These are phyloP conservation scores for Drosophila falleni DNA, from an alignment of 2,888 invertebrate genomes.

Conservation along the genomic window DNA sequence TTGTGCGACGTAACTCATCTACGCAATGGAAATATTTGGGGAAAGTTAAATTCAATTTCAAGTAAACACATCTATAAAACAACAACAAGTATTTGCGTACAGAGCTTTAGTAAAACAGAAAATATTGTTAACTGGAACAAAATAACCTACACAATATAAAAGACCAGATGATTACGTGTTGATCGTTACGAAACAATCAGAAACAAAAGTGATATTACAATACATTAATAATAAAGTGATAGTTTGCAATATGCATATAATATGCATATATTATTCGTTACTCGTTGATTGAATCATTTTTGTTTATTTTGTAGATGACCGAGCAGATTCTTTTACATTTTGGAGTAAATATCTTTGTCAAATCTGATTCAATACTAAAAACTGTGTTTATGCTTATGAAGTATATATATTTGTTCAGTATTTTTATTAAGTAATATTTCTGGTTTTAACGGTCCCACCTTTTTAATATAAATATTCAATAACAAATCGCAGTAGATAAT, in stretches of 20 bases:
- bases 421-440: slow-evolving; percentile 29
- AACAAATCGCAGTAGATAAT: slow-evolving; percentile 33
- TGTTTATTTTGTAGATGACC: slow-evolving; percentile 14
- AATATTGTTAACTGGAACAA: background rate
- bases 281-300: slow-evolving; percentile 14
- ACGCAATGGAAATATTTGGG: slow-evolving; percentile 34
- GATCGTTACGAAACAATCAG: background rate
- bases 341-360: slow-evolving; percentile 1
- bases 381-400: slow-evolving; percentile 13
- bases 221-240: slow-evolving; percentile 14
- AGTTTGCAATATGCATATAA: slow-evolving; percentile 2
- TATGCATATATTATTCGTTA: slow-evolving; percentile 12
- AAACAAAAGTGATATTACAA: slow-evolving; percentile 6
- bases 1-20: slow-evolving; percentile 44
- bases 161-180: background rate
- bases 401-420: slow-evolving; percentile 20
- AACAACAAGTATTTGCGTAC: background rate
- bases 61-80: background rate
- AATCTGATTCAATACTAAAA: background rate
- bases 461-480: slow-evolving; percentile 14
- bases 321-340: slow-evolving; percentile 1
- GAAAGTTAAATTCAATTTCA: slow-evolving; percentile 13
- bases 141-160: too few species aligned
- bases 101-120: background rate
- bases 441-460: slow-evolving; percentile 28